Evolutionary conservation across 2,888 invertebrate species (phyloP), one percentile per base, ranked within the genome.

Genomic region (Sinohyriopsis cumingii): DNA sequence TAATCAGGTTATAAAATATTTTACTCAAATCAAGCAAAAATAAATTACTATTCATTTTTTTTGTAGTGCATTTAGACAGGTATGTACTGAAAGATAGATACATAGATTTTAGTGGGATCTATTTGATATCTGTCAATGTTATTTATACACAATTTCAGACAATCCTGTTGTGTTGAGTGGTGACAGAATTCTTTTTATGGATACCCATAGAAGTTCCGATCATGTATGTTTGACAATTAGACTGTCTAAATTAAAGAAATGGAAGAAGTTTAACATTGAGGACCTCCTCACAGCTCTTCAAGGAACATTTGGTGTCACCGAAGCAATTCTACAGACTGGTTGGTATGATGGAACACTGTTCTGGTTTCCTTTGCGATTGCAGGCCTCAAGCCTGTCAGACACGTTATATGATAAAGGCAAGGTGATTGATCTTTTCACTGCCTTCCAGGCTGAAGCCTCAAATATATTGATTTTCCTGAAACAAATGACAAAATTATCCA

Each of bases 381-480:
- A 15, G 19, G 54, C 65, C 22, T 86, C 87, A n/a, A 74, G 77
- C 9, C 69, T 88, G 18, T 86, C 85, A 24, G 75, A 79, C 15
- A 83, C 73, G 5, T 54, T 82, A 18, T 87, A 85, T 67, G 64
- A 72, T n/a, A 62, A 72, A n/a, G 63, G 73, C 15, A 83, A 83
- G 62, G 75, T 86, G 25, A 63, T 68, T 9, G 76, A 80, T 22
- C 70, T 87, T 19, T 83, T 86, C 54, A 59, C 77, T 7, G 75
- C 82, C 18, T 85, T 87, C 67, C 71, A 78, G 67, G 65, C 79
- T 20, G 85, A 86, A 55, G 81, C 85, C 3, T 79, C 84, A 53
- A 72, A 82, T 22, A 69, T 84, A n/a, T 72, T 87, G n/a, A 45
- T 88, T 2, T 89, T 89, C 68, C 76, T 88, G 20, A 84, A 79